These are phyloP conservation scores for Enteromius unitaeniatus DNA, from an alignment of 2,797 vertebrate genomes.

Conservation along the genomic window DNA sequence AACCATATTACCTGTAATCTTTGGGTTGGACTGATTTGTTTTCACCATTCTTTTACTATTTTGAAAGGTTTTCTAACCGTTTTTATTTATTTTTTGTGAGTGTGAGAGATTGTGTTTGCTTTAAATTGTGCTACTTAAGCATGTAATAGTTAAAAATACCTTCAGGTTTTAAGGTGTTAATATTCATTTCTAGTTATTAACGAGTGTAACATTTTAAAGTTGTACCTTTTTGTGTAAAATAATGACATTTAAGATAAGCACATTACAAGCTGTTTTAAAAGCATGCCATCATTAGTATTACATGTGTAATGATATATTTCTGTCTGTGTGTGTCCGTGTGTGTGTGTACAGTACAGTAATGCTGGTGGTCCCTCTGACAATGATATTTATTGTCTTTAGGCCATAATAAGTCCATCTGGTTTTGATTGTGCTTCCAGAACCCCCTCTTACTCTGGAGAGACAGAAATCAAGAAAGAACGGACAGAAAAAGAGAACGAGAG, in stretches of 20 bases:
- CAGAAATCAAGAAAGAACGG: slow-evolving; percentile 61
- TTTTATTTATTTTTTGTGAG: no score
- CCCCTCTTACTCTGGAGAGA: slow-evolving; percentile 84
- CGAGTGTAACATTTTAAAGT: neutral
- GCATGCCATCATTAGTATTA: neutral
- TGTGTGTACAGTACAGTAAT: neutral
- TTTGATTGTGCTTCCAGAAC: slow-evolving; percentile 94
- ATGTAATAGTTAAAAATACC: neutral
- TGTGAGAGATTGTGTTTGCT: neutral
- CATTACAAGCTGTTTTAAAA: neutral
- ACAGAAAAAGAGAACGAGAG: slow-evolving; percentile 44
- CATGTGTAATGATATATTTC: neutral
- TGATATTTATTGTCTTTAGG: slow-evolving; percentile 96
- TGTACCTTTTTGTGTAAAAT: neutral
- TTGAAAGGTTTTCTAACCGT: no score
- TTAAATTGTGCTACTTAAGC: neutral
- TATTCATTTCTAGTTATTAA: neutral
- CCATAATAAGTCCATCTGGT: slow-evolving; percentile 96
- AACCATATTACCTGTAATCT: neutral
- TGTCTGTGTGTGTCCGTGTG: neutral
- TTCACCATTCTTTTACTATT: no score
- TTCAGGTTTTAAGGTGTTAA: no score
- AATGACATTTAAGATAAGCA: neutral
- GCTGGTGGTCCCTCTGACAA: slow-evolving; percentile 88
- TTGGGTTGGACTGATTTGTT: neutral